A percentile compares a stretch with the other conserved stretches of the same genome.
phyloP scores from a whole-genome alignment of 1,140 invertebrate genomes.

The Formica exsecta region DNA sequence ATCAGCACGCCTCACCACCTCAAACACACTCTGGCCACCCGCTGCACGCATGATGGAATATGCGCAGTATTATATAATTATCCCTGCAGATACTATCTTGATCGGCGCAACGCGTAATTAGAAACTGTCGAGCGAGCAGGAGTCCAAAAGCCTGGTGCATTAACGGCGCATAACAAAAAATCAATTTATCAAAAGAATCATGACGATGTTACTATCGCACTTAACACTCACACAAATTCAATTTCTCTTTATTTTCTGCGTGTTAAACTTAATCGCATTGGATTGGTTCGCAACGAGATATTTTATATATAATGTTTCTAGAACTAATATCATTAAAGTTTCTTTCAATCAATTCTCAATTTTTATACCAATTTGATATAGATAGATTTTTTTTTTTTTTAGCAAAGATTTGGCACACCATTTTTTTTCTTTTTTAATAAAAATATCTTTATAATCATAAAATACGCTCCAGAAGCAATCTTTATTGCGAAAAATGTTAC shows the following conservation, averaged over 20 bases:
- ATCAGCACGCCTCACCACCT: slow-evolving; percentile 84
- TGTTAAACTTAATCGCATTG: neutral
- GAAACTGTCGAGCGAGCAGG: slow-evolving; percentile 74
- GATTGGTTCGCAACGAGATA: neutral
- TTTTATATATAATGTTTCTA: neutral
- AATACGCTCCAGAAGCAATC: neutral
- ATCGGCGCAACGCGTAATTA: slow-evolving; percentile 76
- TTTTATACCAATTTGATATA: neutral
- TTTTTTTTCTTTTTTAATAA: neutral
- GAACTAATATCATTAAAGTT: neutral
- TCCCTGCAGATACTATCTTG: slow-evolving; percentile 76
- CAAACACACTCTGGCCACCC: slow-evolving; percentile 82
- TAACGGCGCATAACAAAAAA: slow-evolving; percentile 60
- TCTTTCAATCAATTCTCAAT: neutral
- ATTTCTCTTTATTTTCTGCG: neutral
- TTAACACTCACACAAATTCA: neutral
- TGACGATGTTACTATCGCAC: neutral
- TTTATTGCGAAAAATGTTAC: neutral
- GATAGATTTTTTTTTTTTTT: neutral
- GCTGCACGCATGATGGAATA: slow-evolving; percentile 80
- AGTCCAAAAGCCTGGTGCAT: slow-evolving; percentile 49
- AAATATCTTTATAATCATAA: neutral
- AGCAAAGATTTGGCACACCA: neutral
- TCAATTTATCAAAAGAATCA: slow-evolving; percentile 44
- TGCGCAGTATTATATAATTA: slow-evolving; percentile 81